Conservation (phyloP, 2,797 vertebrate genomes). For the Ptychadena robeensis region DNA sequence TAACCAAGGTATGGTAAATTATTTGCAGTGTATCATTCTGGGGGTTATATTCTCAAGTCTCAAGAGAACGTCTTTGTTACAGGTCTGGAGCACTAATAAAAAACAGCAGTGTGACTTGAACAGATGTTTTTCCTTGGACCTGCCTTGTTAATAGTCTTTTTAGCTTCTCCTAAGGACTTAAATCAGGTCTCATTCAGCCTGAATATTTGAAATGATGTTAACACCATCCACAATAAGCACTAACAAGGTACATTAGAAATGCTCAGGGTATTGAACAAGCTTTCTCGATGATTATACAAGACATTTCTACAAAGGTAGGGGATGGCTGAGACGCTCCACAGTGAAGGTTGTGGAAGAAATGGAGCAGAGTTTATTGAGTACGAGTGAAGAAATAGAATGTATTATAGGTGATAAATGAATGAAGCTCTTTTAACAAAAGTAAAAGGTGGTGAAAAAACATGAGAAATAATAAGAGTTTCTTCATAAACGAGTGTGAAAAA, state of each 20-base stretch:
- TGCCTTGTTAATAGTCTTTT: conserved; percentile 78
- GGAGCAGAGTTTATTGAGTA: conserved; percentile 13
- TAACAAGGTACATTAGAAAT: conserved; percentile 78
- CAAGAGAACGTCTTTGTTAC: conserved; percentile 72
- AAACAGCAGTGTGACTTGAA: conserved; percentile 83
- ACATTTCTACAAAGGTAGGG: conserved; percentile 64
- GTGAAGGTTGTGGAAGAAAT: conserved; percentile 47
- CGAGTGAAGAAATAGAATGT: background rate
- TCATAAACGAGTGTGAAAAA: background rate
- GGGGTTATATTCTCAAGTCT: conserved; percentile 72
- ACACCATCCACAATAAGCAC: conserved; percentile 75
- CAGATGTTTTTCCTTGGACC: conserved; percentile 83
- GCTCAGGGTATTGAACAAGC: conserved; percentile 68
- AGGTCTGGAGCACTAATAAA: conserved; percentile 84
- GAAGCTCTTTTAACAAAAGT: background rate
- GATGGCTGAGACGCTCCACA: conserved; percentile 63
- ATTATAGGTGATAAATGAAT: background rate
- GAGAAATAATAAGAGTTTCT: background rate
- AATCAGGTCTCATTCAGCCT: conserved; percentile 75
- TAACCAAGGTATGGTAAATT: conserved; percentile 80
- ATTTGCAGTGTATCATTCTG: conserved; percentile 75
- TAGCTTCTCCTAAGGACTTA: conserved; percentile 79
- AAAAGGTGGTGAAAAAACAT: background rate
- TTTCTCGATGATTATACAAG: conserved; percentile 71
- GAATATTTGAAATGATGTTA: conserved; percentile 81